Percentiles rank a stretch among this genome's conserved stretches.
Conservation (phyloP, 2,888 invertebrate species). For the Chorisops tibialis region DNA sequence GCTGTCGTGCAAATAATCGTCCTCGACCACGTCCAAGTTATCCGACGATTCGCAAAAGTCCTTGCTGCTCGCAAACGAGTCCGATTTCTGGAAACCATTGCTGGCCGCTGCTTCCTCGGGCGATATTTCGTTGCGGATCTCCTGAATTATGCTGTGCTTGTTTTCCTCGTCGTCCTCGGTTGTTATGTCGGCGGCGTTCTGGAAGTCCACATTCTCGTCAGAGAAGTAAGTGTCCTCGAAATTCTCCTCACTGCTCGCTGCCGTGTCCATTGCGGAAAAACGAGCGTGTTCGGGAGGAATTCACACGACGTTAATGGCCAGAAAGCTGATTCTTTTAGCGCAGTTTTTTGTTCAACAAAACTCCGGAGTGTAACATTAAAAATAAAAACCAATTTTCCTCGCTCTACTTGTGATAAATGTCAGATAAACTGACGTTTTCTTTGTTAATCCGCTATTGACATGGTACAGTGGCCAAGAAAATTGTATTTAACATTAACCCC, state of each 20-base stretch:
- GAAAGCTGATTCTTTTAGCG: too few relatives aligned
- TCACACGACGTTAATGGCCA: too few relatives aligned
- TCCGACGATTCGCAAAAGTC: conserved; percentile 41
- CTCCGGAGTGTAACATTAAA: too few relatives aligned
- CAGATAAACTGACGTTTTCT: conserved; percentile 10
- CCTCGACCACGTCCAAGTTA: conserved; percentile 36
- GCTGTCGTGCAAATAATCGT: conserved; percentile 66
- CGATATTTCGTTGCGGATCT: conserved; percentile 42
- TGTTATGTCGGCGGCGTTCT: background rate
- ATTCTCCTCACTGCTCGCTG: conserved; percentile 52
- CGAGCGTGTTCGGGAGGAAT: too few relatives aligned
- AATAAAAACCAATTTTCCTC: too few relatives aligned
- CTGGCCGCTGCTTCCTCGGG: conserved; percentile 30
- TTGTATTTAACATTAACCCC: too few relatives aligned
- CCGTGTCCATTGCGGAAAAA: conserved; percentile 25
- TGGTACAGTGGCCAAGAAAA: conserved; percentile 1
- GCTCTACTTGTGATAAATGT: conserved; percentile 8
- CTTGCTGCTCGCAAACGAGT: conserved; percentile 38
- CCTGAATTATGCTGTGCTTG: conserved; percentile 46
- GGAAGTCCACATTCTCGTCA: conserved; percentile 56
- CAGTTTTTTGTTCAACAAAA: too few relatives aligned
- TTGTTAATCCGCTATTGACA: background rate
- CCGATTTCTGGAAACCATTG: conserved; percentile 37
- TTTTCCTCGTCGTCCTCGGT: conserved; percentile 41
- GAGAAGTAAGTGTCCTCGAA: conserved; percentile 71